A percentile compares a stretch with the other conserved stretches of the same genome.
Evolutionary conservation across 2,797 vertebrate genomes (phyloP).

Genomic region (Linurgus olivaceus): DNA sequence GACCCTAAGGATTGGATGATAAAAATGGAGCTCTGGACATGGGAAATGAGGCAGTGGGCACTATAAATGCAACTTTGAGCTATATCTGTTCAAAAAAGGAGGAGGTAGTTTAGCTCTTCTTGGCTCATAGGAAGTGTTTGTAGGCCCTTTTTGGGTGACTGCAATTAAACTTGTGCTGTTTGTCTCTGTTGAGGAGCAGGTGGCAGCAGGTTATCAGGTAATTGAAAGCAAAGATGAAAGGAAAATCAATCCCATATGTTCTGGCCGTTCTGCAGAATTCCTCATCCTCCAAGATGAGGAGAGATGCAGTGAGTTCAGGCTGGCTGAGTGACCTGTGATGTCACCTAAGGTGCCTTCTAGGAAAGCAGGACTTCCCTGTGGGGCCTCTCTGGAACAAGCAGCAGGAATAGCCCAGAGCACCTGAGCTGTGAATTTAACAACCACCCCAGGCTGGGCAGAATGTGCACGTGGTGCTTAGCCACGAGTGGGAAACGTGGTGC

Average conservation of each 20-base stretch:
- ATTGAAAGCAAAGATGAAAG: neutral
- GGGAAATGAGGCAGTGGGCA: neutral
- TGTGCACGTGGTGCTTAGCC: fast-evolving
- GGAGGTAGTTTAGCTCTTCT: neutral
- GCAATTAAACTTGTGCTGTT: neutral
- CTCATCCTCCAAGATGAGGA: neutral
- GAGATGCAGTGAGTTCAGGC: neutral
- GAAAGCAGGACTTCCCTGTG: neutral
- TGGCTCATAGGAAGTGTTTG: neutral
- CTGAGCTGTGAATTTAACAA: neutral
- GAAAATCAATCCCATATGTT: neutral
- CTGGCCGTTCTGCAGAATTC: neutral
- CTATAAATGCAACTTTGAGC: neutral
- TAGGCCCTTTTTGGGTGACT: neutral
- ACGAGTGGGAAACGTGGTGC: neutral
- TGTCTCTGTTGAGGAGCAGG: neutral
- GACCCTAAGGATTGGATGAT: neutral
- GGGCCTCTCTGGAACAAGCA: neutral
- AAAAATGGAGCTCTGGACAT: neutral
- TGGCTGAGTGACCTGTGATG: neutral
- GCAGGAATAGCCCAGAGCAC: neutral
- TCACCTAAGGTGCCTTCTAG: neutral
- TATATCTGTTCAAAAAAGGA: neutral
- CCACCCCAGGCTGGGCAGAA: neutral
- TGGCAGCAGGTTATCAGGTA: neutral